Base-by-base conservation (phyloP, 1,140 invertebrate species). In the Philopotamus ludificatus region DNA sequence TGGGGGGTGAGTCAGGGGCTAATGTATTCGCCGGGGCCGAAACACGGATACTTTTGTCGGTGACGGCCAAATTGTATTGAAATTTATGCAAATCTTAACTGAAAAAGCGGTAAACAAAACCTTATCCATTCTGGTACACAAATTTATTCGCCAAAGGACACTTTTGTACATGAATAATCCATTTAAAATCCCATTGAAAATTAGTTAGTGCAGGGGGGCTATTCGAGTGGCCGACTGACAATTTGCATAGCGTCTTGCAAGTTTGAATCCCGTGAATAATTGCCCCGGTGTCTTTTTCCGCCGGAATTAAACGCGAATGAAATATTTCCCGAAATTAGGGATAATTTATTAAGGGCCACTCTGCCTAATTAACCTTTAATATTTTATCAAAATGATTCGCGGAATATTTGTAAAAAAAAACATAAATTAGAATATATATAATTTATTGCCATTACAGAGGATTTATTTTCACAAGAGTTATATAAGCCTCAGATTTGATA, bases 81-180 rank as follows among this genome's bases (percentile, higher is more conserved):
- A 65, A 68, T 68, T 68, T 55, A 68, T 68, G 67, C 58, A 65
- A 58, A 68, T 68, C 58, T 53, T 55, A 39, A 42, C 55, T 41
- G 58, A 65, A 58, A 68, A 62, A 64, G 58, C 63, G 42, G 57
- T 18, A 65, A 68, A 65, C 67, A 68, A 65, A 68, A 65, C 54
- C 57, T 62, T 54, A 54, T 62, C 51, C 51, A 62, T 67, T 47
- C 54, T 49, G 53, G 45, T 61, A 55, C 18, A 62, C 50, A 67
- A 62, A 67, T 67, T 67, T 67, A 67, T 67, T 67, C 65, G 3
- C 41, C 23, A 67, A 62, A 57, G 21, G 65, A 67, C 65, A 67
- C 60, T 55, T 65, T 66, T 44, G 50, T 53, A 68, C 63, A 68
- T 61, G 63, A 68, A 68, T 68, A 68, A 65, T 61, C 67, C 67